Evolutionary conservation across 2,113 vertebrate genomes (phyloP), one percentile per base, ranked within the genome.

Genomic region (Chaetops frenatus): DNA sequence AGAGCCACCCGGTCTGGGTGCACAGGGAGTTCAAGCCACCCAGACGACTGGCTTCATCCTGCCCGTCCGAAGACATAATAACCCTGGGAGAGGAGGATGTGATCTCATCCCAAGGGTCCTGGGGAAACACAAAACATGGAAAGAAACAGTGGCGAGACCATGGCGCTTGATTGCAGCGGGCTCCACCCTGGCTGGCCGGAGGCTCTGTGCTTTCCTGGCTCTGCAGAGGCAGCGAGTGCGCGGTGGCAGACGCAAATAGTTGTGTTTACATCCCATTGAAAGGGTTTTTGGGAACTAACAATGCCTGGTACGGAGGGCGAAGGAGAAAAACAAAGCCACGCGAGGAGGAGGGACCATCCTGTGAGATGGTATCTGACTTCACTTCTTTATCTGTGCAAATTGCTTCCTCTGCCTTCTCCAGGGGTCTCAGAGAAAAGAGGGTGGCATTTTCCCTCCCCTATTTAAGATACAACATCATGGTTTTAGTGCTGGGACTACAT

Each of bases 241-340:
- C 27, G 90, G 60, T 4, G 45, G 85, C 82, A 45, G 94, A 94
- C 16, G 19, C 88, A 73, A 92, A 91, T n/a, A 82, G 62, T 69
- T 57, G 76, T 96, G 96, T 95, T 95, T 96, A 94, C 86, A 97
- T 94, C 88, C 93, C 91, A 83, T 71, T 90, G 93, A 94, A 95
- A 96, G 62, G 61, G 47, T 54, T 95, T 96, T 95, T 45, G 93
- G 96, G 82, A 95, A 90, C 50, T 93, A 94, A 95, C 95, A 92
- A 93, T 89, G 90, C 77, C 90, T 86, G 87, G 67, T 88, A 50
- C 0, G 1, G 73, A 79, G 80, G 86, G 80, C 0, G 14, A 95
- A 86, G 91, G 93, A 88, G 69, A 51, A 71, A 90, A 96, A 90
- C 93, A 96, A 96, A 96, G 77, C 88, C 92, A 89, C 51, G 38